phyloP scores from a whole-genome alignment of 2,888 invertebrate genomes.

The Agonopterix heracliana region DNA sequence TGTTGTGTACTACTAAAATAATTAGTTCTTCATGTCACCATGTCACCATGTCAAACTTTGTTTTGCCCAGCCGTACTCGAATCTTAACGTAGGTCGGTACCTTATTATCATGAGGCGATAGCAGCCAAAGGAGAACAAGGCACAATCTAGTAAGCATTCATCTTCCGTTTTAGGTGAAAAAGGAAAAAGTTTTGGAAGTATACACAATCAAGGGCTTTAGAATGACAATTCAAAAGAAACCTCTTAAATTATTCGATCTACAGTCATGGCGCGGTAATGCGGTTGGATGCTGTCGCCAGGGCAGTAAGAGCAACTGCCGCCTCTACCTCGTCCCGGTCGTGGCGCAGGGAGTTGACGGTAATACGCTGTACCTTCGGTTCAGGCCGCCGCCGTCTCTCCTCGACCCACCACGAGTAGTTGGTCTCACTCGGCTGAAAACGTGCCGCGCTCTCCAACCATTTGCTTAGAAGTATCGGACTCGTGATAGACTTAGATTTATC shows the following conservation, averaged over 20 bases:
- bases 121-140: too few relatives aligned
- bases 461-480: constrained; percentile 79
- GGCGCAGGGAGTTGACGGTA: constrained; percentile 48
- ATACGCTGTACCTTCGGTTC: constrained; percentile 40
- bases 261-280: constrained; percentile 40
- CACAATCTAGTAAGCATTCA: too few relatives aligned
- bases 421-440: constrained; percentile 83
- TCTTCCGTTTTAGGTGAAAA: too few relatives aligned
- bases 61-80: too few relatives aligned
- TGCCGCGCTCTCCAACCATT: constrained; percentile 86
- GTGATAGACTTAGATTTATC: constrained; percentile 49
- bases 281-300: constrained; percentile 70
- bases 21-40: too few relatives aligned
- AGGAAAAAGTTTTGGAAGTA: too few relatives aligned
- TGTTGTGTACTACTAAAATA: too few relatives aligned
- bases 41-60: too few relatives aligned
- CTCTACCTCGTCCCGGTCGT: constrained; percentile 84
- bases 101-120: too few relatives aligned
- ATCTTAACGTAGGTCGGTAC: too few relatives aligned
- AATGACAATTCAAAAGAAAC: too few relatives aligned
- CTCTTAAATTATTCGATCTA: not conserved
- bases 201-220: too few relatives aligned
- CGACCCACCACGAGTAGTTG: constrained; percentile 81
- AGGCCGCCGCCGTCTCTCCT: constrained; percentile 46
- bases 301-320: constrained; percentile 85